These are phyloP conservation scores for Crotalus viridis DNA, from an alignment of 2,113 vertebrate species.

Conservation along the genomic window DNA sequence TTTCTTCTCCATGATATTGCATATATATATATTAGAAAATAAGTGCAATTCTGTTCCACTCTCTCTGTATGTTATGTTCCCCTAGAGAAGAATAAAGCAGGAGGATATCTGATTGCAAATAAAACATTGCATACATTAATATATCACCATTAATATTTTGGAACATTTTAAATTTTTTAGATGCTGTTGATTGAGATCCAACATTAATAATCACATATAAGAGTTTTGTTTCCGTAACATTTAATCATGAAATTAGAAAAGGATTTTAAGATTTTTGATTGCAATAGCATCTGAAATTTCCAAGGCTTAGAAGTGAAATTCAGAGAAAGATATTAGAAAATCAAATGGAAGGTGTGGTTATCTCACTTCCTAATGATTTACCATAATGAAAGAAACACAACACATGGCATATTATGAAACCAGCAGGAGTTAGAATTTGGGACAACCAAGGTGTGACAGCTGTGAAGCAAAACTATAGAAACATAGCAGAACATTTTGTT, in stretches of 20 bases:
- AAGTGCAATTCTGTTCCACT: neutral
- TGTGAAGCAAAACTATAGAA: neutral
- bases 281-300: neutral
- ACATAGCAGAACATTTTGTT: neutral
- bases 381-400: neutral
- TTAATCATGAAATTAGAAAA: neutral
- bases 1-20: neutral
- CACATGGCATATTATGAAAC: neutral
- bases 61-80: neutral
- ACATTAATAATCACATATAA: neutral
- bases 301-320: neutral
- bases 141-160: neutral
- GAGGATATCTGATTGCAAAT: neutral
- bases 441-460: neutral
- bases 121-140: neutral
- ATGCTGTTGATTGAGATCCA: neutral
- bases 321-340: neutral
- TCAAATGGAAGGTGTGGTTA: neutral
- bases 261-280: neutral
- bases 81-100: neutral
- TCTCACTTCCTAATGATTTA: neutral
- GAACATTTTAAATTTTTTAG: neutral
- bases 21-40: neutral
- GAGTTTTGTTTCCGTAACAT: neutral
- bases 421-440: neutral